Evolutionary conservation across 2,888 invertebrate species (phyloP), one percentile per base, ranked within the genome.

Genomic region (Thera britannica): DNA sequence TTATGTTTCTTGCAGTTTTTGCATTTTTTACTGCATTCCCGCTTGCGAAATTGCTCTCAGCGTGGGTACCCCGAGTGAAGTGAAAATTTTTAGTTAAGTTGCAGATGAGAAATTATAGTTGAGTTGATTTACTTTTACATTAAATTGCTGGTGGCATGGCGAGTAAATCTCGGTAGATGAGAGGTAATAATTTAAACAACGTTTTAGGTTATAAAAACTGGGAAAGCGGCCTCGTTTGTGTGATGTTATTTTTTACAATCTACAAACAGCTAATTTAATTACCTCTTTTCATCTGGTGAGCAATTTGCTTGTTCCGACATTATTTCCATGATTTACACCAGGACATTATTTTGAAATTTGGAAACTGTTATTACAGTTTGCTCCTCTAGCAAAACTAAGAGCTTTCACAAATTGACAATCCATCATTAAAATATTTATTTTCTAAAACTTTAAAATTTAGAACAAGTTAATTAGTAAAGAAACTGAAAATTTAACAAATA

Each of bases 51-150:
- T 52, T 62, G 44, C 52, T 59, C 41, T 59, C 41, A 23, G 51
- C 55, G 55, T 34, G 3, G 58, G 48, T 35, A 54, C 35, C 34
- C 34, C 49, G 44, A 46, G 58, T 35, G 49, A 34, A 56, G 65
- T 49, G 48, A 64, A 52, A 52, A 36, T 23, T 41, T 65, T 8
- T 52, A 41, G 34, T 65, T 55, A n/a, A 48, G 38, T 49, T n/a
- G 57, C 8, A 52, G 34, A 52, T 41, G 59, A 56, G 23, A 56
- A 59, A 38, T 54, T 54, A n/a, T 54, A 0, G 52, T 34, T 9
- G 48, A 59, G 46, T 46, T 58, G 52, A 63, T 63, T 62, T 48
- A 49, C 11, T 62, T 62, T 62, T 48, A 57, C 56, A 62, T 62
- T 49, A 41, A 38, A 36, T 2, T 38, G 48, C 38, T 58, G 49